Conservation (phyloP, 2,797 vertebrate species). For the Epinephelus malabaricus region DNA sequence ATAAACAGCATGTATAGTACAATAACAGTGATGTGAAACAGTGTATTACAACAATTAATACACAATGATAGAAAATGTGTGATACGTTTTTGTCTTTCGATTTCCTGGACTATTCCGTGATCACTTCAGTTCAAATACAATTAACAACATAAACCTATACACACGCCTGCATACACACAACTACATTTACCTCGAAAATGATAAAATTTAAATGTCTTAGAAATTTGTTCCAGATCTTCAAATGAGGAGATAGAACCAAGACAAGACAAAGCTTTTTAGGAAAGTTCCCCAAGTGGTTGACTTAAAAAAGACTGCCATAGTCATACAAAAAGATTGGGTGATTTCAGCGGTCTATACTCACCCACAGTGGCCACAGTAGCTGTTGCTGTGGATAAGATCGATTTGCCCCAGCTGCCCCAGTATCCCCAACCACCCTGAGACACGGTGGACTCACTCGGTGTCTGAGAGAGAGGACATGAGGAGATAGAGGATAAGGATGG, state of each 20-base stretch:
- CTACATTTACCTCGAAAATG: background rate
- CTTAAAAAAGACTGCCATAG: too few relatives aligned
- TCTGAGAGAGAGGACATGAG: constrained; percentile 60
- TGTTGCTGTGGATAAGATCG: constrained; percentile 93
- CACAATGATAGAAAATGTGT: background rate
- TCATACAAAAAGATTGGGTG: background rate
- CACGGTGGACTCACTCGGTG: constrained; percentile 78
- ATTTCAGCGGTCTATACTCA: constrained; percentile 77
- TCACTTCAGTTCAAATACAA: background rate
- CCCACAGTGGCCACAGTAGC: constrained; percentile 96
- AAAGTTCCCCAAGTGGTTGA: too few relatives aligned
- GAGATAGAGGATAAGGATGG: background rate
- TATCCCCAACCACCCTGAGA: constrained; percentile 93
- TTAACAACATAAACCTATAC: background rate
- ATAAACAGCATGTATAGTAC: rapidly evolving
- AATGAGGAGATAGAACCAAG: too few relatives aligned
- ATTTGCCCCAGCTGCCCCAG: constrained; percentile 98
- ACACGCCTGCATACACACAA: background rate
- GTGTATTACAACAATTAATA: background rate
- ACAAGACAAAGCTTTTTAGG: too few relatives aligned
- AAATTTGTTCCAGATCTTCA: too few relatives aligned
- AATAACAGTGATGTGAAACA: background rate
- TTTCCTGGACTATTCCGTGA: background rate
- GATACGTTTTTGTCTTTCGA: too few relatives aligned
- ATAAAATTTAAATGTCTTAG: too few relatives aligned